These are phyloP conservation scores for Acronicta alni DNA, from an alignment of 2,888 invertebrate genomes.

Conservation along the genomic window DNA sequence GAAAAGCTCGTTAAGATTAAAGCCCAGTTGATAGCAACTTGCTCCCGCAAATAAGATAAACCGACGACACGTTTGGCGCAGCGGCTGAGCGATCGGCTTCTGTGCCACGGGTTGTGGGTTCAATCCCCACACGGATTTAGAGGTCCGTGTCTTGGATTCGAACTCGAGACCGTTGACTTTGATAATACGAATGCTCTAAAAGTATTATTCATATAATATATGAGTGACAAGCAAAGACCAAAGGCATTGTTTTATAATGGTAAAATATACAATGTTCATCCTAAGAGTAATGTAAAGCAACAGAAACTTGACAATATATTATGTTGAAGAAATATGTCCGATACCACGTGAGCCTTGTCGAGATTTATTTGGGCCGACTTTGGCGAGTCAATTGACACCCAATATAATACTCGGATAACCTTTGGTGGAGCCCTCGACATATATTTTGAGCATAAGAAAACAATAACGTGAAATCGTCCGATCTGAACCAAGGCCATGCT, in stretches of 20 bases:
- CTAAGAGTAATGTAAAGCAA: constrained; percentile 1
- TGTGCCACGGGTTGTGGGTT: no score
- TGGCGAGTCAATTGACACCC: constrained; percentile 54
- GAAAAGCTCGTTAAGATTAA: no score
- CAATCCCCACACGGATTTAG: no score
- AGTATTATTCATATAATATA: no score
- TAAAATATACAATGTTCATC: background rate
- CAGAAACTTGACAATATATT: constrained; percentile 19
- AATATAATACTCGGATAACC: constrained; percentile 77
- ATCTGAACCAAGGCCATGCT: constrained; percentile 80
- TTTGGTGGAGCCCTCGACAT: constrained; percentile 86
- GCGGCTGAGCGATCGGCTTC: no score
- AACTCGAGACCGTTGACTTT: no score
- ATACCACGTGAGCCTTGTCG: constrained; percentile 25
- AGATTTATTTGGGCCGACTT: constrained; percentile 45
- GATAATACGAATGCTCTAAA: no score
- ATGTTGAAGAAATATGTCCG: constrained; percentile 19
- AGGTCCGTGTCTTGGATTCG: no score
- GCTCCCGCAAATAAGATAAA: no score
- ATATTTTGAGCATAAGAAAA: constrained; percentile 85
- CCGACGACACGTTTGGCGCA: no score
- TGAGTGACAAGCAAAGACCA: background rate
- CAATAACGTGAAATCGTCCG: constrained; percentile 87
- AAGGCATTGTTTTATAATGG: background rate
- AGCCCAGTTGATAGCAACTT: no score